A percentile compares a stretch with the other conserved stretches of the same genome.
Conservation (phyloP, 2,888 invertebrate genomes). For the Leucania comma region DNA sequence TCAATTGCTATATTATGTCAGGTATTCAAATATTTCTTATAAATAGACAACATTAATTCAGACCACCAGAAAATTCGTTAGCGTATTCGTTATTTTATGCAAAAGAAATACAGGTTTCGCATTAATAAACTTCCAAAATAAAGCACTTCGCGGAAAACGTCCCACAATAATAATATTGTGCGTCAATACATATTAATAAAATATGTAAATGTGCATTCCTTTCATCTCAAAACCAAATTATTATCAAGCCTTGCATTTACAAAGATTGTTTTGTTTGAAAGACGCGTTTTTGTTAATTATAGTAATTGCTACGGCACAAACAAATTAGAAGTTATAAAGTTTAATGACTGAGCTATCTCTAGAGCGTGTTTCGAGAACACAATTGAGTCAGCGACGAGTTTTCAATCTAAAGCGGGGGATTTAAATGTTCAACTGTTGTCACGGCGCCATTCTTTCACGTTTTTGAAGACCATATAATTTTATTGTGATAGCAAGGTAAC, state of each 20-base stretch:
- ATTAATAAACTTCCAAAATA: slow-evolving; percentile 27
- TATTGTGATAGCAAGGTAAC: slow-evolving; percentile 22
- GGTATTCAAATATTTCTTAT: slow-evolving; percentile 13
- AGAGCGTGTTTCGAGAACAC: slow-evolving; percentile 57
- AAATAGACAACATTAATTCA: slow-evolving; percentile 18
- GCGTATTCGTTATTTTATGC: slow-evolving; percentile 5
- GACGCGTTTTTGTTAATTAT: slow-evolving; percentile 62
- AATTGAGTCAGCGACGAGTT: slow-evolving; percentile 58
- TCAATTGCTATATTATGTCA: background rate
- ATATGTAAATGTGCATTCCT: slow-evolving; percentile 52
- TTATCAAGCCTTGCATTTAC: slow-evolving; percentile 35
- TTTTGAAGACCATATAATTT: slow-evolving; percentile 29
- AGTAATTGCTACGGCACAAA: slow-evolving; percentile 67
- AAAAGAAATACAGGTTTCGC: slow-evolving; percentile 46
- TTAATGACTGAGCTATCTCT: slow-evolving; percentile 64
- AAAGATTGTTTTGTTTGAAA: slow-evolving; percentile 57
- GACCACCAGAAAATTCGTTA: slow-evolving; percentile 27
- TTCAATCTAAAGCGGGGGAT: slow-evolving; percentile 24
- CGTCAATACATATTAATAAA: slow-evolving; percentile 27
- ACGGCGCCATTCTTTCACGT: slow-evolving; percentile 51
- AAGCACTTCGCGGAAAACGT: slow-evolving; percentile 40
- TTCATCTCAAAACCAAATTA: slow-evolving; percentile 38
- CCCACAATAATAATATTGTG: slow-evolving; percentile 38
- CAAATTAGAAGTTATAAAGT: slow-evolving; percentile 69
- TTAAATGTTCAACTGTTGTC: slow-evolving; percentile 39